These are phyloP conservation scores for Tipula helvola DNA, from an alignment of 2,888 invertebrate species.

Conservation along the genomic window DNA sequence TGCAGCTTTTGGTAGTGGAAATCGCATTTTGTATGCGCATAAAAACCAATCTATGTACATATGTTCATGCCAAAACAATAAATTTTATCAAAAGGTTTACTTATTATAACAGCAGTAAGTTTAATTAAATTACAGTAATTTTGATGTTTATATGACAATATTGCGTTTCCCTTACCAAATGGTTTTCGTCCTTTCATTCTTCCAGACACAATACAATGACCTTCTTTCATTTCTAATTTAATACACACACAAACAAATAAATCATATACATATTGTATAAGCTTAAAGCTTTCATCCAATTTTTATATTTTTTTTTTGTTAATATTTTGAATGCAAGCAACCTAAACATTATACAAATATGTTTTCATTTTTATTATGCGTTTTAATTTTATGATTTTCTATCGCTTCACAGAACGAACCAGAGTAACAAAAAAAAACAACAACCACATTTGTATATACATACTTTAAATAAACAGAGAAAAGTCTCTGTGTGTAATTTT, in stretches of 20 bases:
- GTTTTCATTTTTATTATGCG: background rate
- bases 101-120: background rate
- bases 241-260: background rate
- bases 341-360: background rate
- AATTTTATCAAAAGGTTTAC: background rate
- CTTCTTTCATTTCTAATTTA: background rate
- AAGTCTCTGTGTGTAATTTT: background rate
- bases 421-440: background rate
- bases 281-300: background rate
- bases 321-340: background rate
- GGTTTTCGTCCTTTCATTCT: background rate
- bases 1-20: background rate
- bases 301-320: background rate
- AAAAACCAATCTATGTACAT: background rate
- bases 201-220: background rate
- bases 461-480: too few species aligned
- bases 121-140: too few species aligned
- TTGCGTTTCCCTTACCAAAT: background rate
- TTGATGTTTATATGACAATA: background rate
- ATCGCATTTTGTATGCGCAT: background rate
- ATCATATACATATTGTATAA: background rate
- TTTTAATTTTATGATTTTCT: background rate
- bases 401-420: background rate
- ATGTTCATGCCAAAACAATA: background rate
- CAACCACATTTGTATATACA: too few species aligned